Base-by-base conservation (phyloP, 2,797 vertebrate genomes). In the Selene dorsalis region DNA sequence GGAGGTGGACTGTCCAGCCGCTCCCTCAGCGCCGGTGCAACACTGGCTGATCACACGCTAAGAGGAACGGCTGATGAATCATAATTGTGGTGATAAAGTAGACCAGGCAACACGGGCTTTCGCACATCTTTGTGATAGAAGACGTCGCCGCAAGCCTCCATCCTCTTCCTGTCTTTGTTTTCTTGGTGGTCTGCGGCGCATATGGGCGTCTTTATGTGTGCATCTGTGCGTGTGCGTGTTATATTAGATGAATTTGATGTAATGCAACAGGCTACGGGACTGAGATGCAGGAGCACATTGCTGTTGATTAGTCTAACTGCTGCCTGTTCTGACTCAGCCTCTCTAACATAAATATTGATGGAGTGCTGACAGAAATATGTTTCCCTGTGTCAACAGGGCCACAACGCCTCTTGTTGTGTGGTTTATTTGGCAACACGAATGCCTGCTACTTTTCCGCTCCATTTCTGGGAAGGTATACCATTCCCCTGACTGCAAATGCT, bases 311-410 rank as follows among this genome's bases (percentile, higher is more conserved):
- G 87, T 93, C 91, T 89, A 90, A 92, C 90, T 87, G 88, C 90
- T 79, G 88, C 79, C 85, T 87, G 77, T 69, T 87, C 77, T 59
- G 80, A 81, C 79, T 83, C 71, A 26, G 84, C 77, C 84, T 77
- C 61, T 58, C 39, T 65, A 75, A 82, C 88, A 94, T 94, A 90
- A 93, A 94, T 93, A 93, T 93, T 91, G 92, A 93, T 91, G 88
- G 83, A 88, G 88, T 77, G 84, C 87, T 84, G 91, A 93, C 91
- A 93, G 93, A 90, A 93, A 90, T 91, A 89, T 89, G 88, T 90
- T 85, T 91, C 84, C 76, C 63, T 59, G 77, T 90, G 92, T 93
- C 89, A 89, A 93, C 92, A 87, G 75, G 82, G 73, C 87, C 82
- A 59, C 45, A 55, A 77, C 50, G 66, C 87, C 56, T 83, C 80